phyloP scores from a whole-genome alignment of 2,797 vertebrate species.

The Pseudocheirus occidentalis region DNA sequence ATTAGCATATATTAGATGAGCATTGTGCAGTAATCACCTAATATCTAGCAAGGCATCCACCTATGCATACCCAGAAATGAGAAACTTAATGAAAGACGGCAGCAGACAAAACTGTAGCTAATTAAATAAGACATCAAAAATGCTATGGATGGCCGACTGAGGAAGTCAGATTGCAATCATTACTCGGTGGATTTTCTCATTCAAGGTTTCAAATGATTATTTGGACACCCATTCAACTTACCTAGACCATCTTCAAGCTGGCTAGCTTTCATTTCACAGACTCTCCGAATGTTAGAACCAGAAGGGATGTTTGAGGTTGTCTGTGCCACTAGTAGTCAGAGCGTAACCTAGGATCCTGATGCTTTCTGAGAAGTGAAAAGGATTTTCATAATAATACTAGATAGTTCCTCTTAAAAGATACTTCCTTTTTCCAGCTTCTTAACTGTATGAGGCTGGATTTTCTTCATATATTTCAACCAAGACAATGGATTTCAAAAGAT shows the following conservation, averaged over 20 bases:
- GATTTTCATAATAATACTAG: not conserved
- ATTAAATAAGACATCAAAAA: constrained; percentile 79
- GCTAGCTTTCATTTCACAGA: not conserved
- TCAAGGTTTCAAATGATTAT: constrained; percentile 34
- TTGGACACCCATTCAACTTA: not conserved
- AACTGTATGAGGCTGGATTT: not conserved
- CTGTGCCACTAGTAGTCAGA: not conserved
- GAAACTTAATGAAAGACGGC: constrained; percentile 79
- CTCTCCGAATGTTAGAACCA: not conserved
- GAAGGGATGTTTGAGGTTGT: not conserved
- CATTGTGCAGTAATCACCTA: constrained; percentile 70
- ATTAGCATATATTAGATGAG: constrained; percentile 81
- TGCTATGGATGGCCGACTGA: constrained; percentile 70
- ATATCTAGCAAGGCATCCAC: constrained; percentile 77
- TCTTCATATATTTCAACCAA: not conserved
- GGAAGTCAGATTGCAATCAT: constrained; percentile 72
- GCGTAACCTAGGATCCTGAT: not conserved
- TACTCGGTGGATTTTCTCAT: constrained; percentile 38
- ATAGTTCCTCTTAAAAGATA: not conserved
- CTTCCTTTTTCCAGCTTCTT: not conserved
- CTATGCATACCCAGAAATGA: constrained; percentile 79
- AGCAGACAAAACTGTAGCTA: constrained; percentile 79
- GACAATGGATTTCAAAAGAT: not conserved
- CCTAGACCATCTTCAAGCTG: constrained; percentile 1
- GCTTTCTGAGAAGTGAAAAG: not conserved